Evolutionary conservation across 2,797 vertebrate genomes (phyloP).

Genomic region (Poeciliopsis turneri): DNA sequence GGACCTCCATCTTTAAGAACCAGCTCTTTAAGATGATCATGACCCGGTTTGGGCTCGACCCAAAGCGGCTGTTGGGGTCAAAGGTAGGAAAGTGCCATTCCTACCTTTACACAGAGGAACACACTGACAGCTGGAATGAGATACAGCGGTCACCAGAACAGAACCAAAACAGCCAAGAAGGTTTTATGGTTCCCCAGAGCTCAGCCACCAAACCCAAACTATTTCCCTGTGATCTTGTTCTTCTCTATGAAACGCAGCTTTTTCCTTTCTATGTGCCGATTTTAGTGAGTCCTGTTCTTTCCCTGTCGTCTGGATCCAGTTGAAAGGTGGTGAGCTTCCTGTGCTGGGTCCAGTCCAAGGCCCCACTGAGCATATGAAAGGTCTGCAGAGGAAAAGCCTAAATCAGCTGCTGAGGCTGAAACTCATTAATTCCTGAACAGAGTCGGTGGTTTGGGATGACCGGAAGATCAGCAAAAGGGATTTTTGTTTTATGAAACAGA

Average conservation of each 20-base stretch:
- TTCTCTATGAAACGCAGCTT: slow-evolving; percentile 13
- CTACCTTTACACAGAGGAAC: neutral
- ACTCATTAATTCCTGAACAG: slow-evolving; percentile 52
- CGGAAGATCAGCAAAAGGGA: slow-evolving; percentile 7
- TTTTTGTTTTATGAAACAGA: slow-evolving; percentile 23
- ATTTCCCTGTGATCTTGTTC: slow-evolving; percentile 36
- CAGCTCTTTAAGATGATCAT: neutral
- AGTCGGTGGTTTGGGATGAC: slow-evolving; percentile 44
- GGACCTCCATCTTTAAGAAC: neutral
- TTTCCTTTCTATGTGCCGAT: slow-evolving; percentile 1
- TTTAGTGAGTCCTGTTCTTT: slow-evolving; percentile 37
- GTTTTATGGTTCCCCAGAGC: slow-evolving; percentile 46
- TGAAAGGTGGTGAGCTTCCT: slow-evolving; percentile 72
- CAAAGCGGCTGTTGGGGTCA: neutral
- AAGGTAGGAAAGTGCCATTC: neutral
- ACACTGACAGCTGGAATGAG: slow-evolving; percentile 9
- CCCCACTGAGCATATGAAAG: slow-evolving; percentile 65
- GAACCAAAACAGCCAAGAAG: slow-evolving; percentile 32
- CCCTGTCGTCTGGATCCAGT: slow-evolving; percentile 60
- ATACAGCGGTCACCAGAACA: slow-evolving; percentile 1
- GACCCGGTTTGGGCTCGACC: neutral
- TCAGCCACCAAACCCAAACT: slow-evolving; percentile 47
- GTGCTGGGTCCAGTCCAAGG: slow-evolving; percentile 62
- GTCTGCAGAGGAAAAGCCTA: slow-evolving; percentile 49
- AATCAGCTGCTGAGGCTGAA: slow-evolving; percentile 47